Base-by-base conservation (phyloP, 2,888 invertebrate species). In the Campopleginae sp. region DNA sequence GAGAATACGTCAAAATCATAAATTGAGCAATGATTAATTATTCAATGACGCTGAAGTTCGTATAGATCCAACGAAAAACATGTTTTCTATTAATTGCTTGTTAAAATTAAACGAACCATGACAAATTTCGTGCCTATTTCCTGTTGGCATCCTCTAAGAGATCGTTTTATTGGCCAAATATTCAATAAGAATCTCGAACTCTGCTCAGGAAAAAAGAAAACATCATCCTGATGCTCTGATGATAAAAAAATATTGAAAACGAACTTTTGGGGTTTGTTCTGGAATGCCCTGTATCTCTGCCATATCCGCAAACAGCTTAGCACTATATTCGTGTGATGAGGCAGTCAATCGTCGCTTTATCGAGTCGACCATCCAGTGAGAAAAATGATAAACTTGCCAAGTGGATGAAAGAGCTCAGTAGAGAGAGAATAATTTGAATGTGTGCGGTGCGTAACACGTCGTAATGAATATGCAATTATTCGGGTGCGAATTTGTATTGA, bases 301-400 rank as follows among this genome's bases (percentile, higher is more conserved):
- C 27, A 33, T 51, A 14, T 17, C 12, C n/a, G n/a, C 31, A 44
- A 72, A 90, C 90, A 90, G 79, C 75, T 72, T 61, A 70, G 84
- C 81, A 88, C 87, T 90, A 87, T 91, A 88, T 84, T 87, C 80
- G 88, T 86, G 89, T 91, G 90, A 91, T 89, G 90, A 90, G 86
- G 81, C 91, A 85, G 84, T 88, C 89, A 88, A 89, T 92, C 88
- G 88, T 88, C 88, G 88, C 89, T 92, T 90, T 89, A 90, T 90
- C 86, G 86, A 87, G 82, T 80, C 46, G 76, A 42, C 65, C 61
- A 48, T 72, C 76, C 80, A 84, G 80, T 80, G 68, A 68, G 63
- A 65, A 51, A n/a, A 27, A 79, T 61, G 77, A 66, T 84, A 58
- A 58, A 58, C 54, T 78, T 58, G 46, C 81, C 38, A 76, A 51